Base-by-base conservation (phyloP, 1,140 invertebrate species). In the Hypsibius dujardini region DNA sequence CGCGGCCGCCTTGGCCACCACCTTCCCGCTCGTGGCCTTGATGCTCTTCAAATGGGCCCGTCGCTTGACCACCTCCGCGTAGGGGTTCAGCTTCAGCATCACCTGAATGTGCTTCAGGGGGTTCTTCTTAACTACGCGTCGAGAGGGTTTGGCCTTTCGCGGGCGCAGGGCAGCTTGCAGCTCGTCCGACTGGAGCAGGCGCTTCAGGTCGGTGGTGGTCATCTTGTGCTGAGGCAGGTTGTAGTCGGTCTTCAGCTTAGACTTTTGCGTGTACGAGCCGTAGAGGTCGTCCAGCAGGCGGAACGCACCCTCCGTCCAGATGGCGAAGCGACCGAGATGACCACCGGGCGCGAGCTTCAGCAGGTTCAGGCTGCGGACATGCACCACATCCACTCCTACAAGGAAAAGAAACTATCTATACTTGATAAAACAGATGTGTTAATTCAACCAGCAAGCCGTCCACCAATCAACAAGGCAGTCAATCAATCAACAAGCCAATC, bases 191-290 rank as follows among this genome's bases (percentile, higher is more conserved):
- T 92, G 95, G 73, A 98, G 82, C 73, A 98, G 83, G 74, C 91
- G 85, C 45, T 86, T 84, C 74, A 99, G 82, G 82, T 98, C 95
- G 70, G 92, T 95, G 80, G 93, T 96, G 59, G 90, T 86, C 95
- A 98, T 98, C 81, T 95, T 97, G 46, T 92, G 90, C 81, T 88
- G 87, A 1, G 93, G 93, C 70, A 97, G 82, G 80, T 95, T 95
- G 84, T 92, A 97, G 77, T 87, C 88, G 79, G 89, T 92, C 85
- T 98, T 98, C 70, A 88, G 81, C 74, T 85, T 84, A 0, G 94
- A 89, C 47, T 87, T 84, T 69, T 87, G 88, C 77, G 88, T 90
- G 90, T 91, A 97, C 69, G 92, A 96, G 72, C 95, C 95, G 80
- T 95, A 98, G 72, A 98, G 81, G 76, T 85, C 83, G 78, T 89